These are phyloP conservation scores for Axea sp. DNA, from an alignment of 2,888 invertebrate species.

Conservation along the genomic window DNA sequence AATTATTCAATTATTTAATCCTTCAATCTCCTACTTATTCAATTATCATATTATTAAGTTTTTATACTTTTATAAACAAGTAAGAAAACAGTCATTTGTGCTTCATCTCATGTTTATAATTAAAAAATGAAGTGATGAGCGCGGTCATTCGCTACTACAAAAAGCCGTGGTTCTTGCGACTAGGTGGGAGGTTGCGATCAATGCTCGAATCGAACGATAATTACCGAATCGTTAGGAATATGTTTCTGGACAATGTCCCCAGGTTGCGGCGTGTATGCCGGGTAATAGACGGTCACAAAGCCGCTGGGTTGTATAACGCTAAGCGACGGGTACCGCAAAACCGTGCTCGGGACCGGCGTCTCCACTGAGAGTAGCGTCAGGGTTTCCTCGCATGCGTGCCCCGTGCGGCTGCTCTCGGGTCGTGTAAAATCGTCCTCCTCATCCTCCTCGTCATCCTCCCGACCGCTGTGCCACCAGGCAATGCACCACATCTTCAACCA, in stretches of 20 bases:
- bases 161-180: too few species aligned
- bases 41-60: too few species aligned
- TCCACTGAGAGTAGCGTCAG: constrained; percentile 89
- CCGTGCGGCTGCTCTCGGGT: constrained; percentile 83
- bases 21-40: too few species aligned
- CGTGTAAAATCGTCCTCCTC: constrained; percentile 86
- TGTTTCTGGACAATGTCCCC: constrained; percentile 73
- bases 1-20: too few species aligned
- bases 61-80: too few species aligned
- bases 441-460: constrained; percentile 89
- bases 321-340: constrained; percentile 91
- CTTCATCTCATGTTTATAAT: too few species aligned
- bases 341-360: constrained; percentile 92
- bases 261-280: constrained; percentile 43
- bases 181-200: too few species aligned
- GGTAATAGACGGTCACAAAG: constrained; percentile 51
- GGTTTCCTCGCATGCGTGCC: constrained; percentile 81
- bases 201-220: too few species aligned
- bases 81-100: too few species aligned
- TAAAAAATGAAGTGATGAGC: too few species aligned
- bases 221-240: constrained; percentile 71
- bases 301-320: constrained; percentile 84
- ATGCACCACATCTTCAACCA: constrained; percentile 88
- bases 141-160: too few species aligned
- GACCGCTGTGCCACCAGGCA: constrained; percentile 94